A percentile compares a stretch with the other conserved stretches of the same genome.
These are phyloP conservation scores for Meghimatium bilineatum DNA, from an alignment of 2,888 invertebrate genomes.

Conservation along the genomic window DNA sequence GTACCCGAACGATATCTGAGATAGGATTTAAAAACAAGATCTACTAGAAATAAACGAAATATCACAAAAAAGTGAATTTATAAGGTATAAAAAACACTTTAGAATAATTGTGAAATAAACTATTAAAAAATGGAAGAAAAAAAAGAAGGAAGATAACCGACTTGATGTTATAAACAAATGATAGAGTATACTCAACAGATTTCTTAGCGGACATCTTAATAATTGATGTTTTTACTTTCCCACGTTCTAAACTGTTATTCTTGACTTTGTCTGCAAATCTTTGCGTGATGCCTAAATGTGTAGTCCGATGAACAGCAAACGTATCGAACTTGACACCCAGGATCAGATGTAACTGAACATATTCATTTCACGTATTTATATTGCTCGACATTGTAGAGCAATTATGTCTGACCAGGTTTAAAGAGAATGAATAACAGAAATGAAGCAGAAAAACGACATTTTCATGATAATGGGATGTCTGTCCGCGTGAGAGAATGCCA, in stretches of 20 bases:
- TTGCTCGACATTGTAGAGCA: not conserved
- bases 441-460: not conserved
- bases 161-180: too few species aligned
- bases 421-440: not conserved
- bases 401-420: not conserved
- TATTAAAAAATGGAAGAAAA: too few species aligned
- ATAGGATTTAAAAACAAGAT: too few species aligned
- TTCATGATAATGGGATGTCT: not conserved
- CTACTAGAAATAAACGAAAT: too few species aligned
- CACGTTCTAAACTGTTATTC: not conserved
- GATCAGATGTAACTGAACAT: not conserved
- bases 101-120: too few species aligned
- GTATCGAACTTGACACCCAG: not conserved
- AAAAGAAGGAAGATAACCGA: too few species aligned
- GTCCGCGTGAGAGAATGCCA: not conserved
- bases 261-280: not conserved
- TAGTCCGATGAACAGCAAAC: not conserved
- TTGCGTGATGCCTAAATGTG: not conserved
- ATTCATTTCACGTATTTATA: not conserved
- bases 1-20: too few species aligned
- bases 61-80: too few species aligned
- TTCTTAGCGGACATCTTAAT: too few species aligned
- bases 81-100: too few species aligned
- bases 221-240: not conserved
- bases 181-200: too few species aligned